A percentile compares a stretch with the other conserved stretches of the same genome.
Evolutionary conservation across 2,113 vertebrate species (phyloP).

Genomic region (Pao palembangensis): DNA sequence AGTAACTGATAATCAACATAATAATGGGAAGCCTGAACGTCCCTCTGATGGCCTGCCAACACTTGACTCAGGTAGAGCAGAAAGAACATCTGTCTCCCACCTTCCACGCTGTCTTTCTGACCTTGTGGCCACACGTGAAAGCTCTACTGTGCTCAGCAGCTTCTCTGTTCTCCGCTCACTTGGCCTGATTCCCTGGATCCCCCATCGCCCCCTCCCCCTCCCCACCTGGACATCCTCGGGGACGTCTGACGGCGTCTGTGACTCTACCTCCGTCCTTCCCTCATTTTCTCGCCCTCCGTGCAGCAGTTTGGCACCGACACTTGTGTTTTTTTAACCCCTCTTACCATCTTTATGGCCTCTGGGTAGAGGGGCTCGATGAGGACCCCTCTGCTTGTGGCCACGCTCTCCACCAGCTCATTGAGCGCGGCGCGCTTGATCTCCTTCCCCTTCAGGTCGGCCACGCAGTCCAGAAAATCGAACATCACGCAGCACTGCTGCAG

Average conservation of each 20-base stretch:
- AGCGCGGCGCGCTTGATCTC: constrained; percentile 90
- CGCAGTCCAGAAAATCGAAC: constrained; percentile 92
- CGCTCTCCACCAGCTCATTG: constrained; percentile 89
- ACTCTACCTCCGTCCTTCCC: too few species aligned
- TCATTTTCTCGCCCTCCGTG: too few species aligned
- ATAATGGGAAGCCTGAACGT: too few species aligned
- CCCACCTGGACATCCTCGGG: neutral
- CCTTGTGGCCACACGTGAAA: too few species aligned
- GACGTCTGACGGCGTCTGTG: neutral
- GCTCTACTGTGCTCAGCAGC: neutral
- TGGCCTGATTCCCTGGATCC: neutral
- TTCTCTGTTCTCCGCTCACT: neutral
- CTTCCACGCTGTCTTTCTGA: too few species aligned
- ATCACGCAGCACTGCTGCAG: constrained; percentile 90
- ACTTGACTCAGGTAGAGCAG: too few species aligned
- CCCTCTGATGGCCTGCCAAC: too few species aligned
- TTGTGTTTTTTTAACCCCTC: too few species aligned
- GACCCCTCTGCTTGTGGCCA: constrained; percentile 86
- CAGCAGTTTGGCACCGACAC: too few species aligned
- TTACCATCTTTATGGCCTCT: constrained; percentile 90
- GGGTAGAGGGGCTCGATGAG: constrained; percentile 90
- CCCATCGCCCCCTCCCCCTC: neutral
- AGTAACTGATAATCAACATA: too few species aligned
- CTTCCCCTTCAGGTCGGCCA: constrained; percentile 91
- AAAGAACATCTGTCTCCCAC: too few species aligned